A percentile compares a stretch with the other conserved stretches of the same genome.
These are phyloP conservation scores for Cheilosia variabilis DNA, from an alignment of 2,888 invertebrate genomes.

Conservation along the genomic window DNA sequence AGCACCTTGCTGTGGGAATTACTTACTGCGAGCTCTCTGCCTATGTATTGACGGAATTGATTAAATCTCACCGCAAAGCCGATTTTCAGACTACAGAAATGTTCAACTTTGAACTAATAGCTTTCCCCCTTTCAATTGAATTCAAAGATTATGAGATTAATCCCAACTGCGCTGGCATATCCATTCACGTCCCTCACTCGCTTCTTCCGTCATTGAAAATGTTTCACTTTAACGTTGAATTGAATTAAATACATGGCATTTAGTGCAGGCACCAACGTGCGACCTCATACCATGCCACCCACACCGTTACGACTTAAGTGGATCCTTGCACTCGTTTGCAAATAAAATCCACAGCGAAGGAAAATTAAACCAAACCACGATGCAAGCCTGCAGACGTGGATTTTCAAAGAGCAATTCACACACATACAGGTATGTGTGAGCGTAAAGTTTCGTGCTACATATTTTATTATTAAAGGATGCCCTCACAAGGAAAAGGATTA, in stretches of 20 bases:
- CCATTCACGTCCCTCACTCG: not conserved
- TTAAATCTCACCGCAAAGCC: not conserved
- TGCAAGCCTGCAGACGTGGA: conserved; percentile 7
- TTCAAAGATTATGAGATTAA: conserved; percentile 46
- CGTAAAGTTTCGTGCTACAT: not conserved
- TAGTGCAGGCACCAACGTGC: not conserved
- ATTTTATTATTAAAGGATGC: conserved; percentile 32
- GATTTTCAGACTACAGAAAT: conserved; percentile 16
- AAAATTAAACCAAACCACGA: conserved; percentile 5
- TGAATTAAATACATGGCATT: conserved; percentile 30
- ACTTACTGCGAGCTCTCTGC: too few relatives aligned
- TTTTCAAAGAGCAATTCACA: conserved; percentile 18
- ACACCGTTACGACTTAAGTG: conserved; percentile 28
- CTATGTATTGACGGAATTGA: conserved; percentile 1
- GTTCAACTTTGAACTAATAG: conserved; percentile 16
- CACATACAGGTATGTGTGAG: not conserved
- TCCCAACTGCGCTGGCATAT: not conserved
- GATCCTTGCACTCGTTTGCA: conserved; percentile 4
- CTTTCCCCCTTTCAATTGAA: conserved; percentile 40
- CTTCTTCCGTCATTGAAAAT: not conserved
- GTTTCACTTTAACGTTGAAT: not conserved
- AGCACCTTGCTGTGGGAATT: too few relatives aligned
- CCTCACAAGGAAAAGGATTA: conserved; percentile 28
- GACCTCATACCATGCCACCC: not conserved
- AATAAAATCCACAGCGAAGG: not conserved